Conservation (phyloP, 35 echinoderm and acorn worm species). For the Hemicentrotus pulcherrimus region DNA sequence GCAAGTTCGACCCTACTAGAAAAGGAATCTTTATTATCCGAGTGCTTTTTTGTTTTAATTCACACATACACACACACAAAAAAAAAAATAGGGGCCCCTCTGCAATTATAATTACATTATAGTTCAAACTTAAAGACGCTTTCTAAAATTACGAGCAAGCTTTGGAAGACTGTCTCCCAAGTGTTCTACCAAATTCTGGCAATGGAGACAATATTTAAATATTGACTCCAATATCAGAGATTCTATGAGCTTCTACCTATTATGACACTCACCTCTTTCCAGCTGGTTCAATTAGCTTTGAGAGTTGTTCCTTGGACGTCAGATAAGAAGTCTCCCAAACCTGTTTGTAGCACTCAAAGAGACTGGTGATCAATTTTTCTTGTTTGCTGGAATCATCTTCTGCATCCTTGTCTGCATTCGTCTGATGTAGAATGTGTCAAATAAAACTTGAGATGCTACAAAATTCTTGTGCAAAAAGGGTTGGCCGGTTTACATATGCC, state of each 20-base stretch:
- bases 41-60: no score
- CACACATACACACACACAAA: no score
- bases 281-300: conserved; percentile 50
- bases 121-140: background rate
- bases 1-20: no score
- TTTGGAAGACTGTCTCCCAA: background rate
- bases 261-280: conserved; percentile 44
- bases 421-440: background rate
- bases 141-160: background rate
- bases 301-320: conserved; percentile 20
- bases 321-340: conserved; percentile 40
- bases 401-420: background rate
- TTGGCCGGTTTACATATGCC: no score
- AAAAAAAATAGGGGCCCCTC: no score
- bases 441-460: no score
- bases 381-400: background rate
- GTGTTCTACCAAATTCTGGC: no score
- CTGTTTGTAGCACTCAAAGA: conserved; percentile 24
- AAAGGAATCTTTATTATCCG: no score
- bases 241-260: background rate
- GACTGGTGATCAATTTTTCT: background rate
- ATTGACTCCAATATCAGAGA: no score
- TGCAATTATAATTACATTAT: no score
- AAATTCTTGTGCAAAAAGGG: no score
- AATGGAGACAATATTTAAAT: no score